Evolutionary conservation across 2,888 invertebrate species (phyloP).

Genomic region (Horisme vitalbata): DNA sequence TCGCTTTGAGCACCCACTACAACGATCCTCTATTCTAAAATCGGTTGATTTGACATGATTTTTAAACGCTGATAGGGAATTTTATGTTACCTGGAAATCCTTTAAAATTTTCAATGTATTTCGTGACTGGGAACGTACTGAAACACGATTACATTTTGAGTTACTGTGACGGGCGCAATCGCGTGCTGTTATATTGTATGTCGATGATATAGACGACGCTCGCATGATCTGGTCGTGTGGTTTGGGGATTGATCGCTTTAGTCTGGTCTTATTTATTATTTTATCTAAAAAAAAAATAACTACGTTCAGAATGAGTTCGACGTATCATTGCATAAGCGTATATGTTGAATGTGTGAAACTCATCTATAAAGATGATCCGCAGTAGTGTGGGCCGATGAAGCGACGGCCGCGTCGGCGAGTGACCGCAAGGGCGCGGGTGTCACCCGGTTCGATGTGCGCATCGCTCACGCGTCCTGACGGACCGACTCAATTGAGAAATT

Average conservation of each 20-base stretch:
- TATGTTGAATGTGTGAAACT: constrained; percentile 9
- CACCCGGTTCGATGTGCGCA: constrained; percentile 60
- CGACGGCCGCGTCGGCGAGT: neutral
- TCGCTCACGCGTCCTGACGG: constrained; percentile 73
- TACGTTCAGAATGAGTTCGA: neutral
- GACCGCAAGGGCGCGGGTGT: constrained; percentile 36
- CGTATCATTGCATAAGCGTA: neutral
- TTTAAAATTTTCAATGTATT: constrained; percentile 34
- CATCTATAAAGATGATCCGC: constrained; percentile 18
- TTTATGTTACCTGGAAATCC: constrained; percentile 10
- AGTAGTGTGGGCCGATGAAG: neutral
- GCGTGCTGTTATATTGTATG: constrained; percentile 40
- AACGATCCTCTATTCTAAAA: constrained; percentile 70
- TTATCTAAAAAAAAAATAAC: neutral
- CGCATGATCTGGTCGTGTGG: constrained; percentile 32
- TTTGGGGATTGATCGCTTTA: constrained; percentile 11
- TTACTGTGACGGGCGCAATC: constrained; percentile 34
- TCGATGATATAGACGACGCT: constrained; percentile 32
- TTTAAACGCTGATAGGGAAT: constrained; percentile 72
- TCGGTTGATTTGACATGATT: constrained; percentile 82
- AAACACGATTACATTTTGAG: constrained; percentile 35
- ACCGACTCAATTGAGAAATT: constrained; percentile 78
- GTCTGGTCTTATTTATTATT: constrained; percentile 7
- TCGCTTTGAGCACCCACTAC: constrained; percentile 56
- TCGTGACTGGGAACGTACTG: constrained; percentile 31